Base-by-base conservation (phyloP, 1,140 invertebrate genomes). In the Zaprionus ornatus region DNA sequence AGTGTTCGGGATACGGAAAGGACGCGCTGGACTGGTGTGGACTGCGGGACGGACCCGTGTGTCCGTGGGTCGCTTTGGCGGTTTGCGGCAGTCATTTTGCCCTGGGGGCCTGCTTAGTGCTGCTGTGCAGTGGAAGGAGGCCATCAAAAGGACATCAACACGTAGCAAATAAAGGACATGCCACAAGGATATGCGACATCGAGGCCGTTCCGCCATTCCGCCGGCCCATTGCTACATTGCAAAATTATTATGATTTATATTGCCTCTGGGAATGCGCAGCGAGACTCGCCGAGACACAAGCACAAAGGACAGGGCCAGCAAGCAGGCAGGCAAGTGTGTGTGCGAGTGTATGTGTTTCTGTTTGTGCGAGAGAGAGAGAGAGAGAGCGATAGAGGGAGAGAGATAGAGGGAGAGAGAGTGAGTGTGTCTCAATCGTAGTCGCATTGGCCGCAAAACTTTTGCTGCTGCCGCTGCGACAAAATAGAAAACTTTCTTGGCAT, bases 201-300 rank as follows among this genome's bases (percentile, higher is more conserved):
- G 55, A 73, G 64, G 63, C 74, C 63, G 68, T 50, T 70, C 35
- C 27, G 61, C 29, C 63, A 60, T n/a, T 68, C 71, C 80, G 84
- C 90, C 90, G 65, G 81, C 78, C 84, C 85, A 90, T 85, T 85
- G 85, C 85, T 81, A 90, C 84, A 88, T 88, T 90, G 85, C 85
- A 88, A 88, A 88, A 88, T 88, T 88, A 88, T 88, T 88, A 88
- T 88, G 85, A 88, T 88, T 88, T 88, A 88, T 88, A 88, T 90
- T 72, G 86, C 85, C 85, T 90, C 81, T 90, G 85, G 85, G 85
- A 90, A 90, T 88, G 85, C 85, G 85, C 85, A 79, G 25, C 64
- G 65, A 45, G 63, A 66, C 57, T 60, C 29, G 56, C 45, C 17
- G 65, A 59, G 67, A 80, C 79, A 82, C 79, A 82, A 78, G 79